Conservation (phyloP, 2,888 invertebrate species). For the Epinotia ramella region DNA sequence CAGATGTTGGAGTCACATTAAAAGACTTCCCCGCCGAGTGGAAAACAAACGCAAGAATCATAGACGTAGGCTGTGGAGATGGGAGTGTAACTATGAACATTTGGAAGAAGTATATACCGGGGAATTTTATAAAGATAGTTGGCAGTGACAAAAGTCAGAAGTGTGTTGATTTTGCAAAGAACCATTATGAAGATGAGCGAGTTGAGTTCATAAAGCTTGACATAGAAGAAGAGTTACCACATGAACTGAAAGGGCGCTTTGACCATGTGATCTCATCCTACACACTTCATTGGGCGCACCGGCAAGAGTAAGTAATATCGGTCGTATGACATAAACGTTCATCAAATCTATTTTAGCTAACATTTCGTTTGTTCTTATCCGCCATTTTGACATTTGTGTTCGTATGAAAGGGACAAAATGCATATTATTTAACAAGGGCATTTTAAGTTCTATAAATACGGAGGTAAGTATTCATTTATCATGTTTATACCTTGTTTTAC, state of each 20-base stretch:
- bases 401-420: no score
- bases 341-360: no score
- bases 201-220: conserved; percentile 22
- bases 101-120: not conserved
- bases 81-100: not conserved
- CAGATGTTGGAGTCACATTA: conserved; percentile 7
- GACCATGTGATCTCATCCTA: conserved; percentile 40
- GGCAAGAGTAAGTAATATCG: conserved; percentile 28
- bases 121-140: conserved; percentile 1
- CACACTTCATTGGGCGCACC: conserved; percentile 25
- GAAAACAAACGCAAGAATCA: conserved; percentile 8
- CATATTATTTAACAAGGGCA: no score
- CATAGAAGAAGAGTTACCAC: not conserved
- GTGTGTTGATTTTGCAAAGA: conserved; percentile 20
- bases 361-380: no score
- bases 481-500: no score
- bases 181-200: conserved; percentile 21
- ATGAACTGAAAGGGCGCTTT: conserved; percentile 10
- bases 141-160: conserved; percentile 22
- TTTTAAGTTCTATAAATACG: no score
- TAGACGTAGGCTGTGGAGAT: conserved; percentile 19
- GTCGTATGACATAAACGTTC: no score
- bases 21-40: not conserved
- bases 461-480: no score
- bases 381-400: no score